phyloP scores from a whole-genome alignment of 2,888 invertebrate genomes.

The Cinara cedri region DNA sequence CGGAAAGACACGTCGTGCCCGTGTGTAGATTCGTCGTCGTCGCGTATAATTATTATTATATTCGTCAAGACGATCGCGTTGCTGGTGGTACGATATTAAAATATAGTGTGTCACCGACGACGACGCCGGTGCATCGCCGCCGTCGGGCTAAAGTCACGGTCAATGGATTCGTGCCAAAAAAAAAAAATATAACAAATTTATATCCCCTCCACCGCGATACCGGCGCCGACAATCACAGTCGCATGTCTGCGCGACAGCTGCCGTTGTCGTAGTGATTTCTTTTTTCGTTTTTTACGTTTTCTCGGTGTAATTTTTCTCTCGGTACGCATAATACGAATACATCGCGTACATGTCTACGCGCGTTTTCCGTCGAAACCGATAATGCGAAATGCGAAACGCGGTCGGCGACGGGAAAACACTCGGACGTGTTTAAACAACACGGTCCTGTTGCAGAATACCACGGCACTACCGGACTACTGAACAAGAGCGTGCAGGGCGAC shows the following conservation, averaged over 20 bases:
- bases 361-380: too few species aligned
- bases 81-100: not conserved
- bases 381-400: too few species aligned
- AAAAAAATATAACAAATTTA: not conserved
- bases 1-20: not conserved
- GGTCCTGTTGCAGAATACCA: too few species aligned
- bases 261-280: constrained; percentile 5
- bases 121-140: constrained; percentile 3
- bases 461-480: too few species aligned
- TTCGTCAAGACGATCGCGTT: constrained; percentile 16
- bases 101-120: not conserved
- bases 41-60: not conserved
- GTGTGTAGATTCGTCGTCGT: not conserved
- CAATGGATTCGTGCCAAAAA: constrained; percentile 47
- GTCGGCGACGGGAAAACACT: too few species aligned
- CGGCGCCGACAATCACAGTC: not conserved
- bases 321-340: too few species aligned
- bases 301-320: too few species aligned
- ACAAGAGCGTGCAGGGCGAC: too few species aligned
- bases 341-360: too few species aligned
- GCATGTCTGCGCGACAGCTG: not conserved
- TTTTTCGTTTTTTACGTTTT: too few species aligned
- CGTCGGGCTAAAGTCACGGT: constrained; percentile 42
- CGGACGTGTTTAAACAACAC: too few species aligned
- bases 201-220: too few species aligned